These are phyloP conservation scores for Pseudobourletiella spinata DNA, from an alignment of 1,140 invertebrate genomes.

Conservation along the genomic window DNA sequence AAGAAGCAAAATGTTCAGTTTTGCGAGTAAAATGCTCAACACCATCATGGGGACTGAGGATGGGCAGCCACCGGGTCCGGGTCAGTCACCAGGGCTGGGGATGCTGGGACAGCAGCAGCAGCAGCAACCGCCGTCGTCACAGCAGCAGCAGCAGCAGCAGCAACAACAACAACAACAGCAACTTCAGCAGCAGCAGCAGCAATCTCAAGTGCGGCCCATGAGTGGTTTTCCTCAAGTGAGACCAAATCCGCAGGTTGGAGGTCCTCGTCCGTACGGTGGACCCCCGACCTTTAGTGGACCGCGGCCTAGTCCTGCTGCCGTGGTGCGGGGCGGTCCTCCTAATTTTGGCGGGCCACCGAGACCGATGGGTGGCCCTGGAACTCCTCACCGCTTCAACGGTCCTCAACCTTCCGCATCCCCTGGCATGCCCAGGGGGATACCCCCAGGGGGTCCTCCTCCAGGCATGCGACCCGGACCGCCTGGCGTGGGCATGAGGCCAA, in stretches of 20 bases:
- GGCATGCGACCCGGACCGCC: slow-evolving; percentile 4
- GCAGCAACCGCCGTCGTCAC: slow-evolving; percentile 11
- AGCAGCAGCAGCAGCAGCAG: slow-evolving; percentile 14
- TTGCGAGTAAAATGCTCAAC: slow-evolving; percentile 45
- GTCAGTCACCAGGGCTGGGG: slow-evolving; percentile 27
- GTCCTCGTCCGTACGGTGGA: slow-evolving; percentile 28
- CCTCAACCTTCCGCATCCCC: slow-evolving; percentile 22
- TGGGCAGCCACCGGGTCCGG: slow-evolving; percentile 18
- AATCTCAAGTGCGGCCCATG: slow-evolving; percentile 27
- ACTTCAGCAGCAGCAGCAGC: slow-evolving; percentile 17
- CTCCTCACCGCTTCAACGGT: slow-evolving; percentile 35
- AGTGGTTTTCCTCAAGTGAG: slow-evolving; percentile 27
- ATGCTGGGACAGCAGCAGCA: slow-evolving; percentile 10
- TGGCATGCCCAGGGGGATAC: slow-evolving; percentile 15
- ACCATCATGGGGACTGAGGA: slow-evolving; percentile 40
- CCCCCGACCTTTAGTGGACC: slow-evolving; percentile 31
- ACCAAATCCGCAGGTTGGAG: slow-evolving; percentile 25
- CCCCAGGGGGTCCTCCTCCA: slow-evolving; percentile 3
- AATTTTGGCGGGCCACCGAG: slow-evolving; percentile 32
- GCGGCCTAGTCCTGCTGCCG: slow-evolving; percentile 24
- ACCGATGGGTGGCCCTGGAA: slow-evolving; percentile 30
- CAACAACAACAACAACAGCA: slow-evolving; percentile 14
- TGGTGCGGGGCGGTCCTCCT: slow-evolving; percentile 21
- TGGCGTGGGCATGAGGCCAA: neutral
- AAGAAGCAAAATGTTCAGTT: slow-evolving; percentile 43